Conservation (phyloP, 1,140 invertebrate genomes). For the Hesperophylax magnus region DNA sequence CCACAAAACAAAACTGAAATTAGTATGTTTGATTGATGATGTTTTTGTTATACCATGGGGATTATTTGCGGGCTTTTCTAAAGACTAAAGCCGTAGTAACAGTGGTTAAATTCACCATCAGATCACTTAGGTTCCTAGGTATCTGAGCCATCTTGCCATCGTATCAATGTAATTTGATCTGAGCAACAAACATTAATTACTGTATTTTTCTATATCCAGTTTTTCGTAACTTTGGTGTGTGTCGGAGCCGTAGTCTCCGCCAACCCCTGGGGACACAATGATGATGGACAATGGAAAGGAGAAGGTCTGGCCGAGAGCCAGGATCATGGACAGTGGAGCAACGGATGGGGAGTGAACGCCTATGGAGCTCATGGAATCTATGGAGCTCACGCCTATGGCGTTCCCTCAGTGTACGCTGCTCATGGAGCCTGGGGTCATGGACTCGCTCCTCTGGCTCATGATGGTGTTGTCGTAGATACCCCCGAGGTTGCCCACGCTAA, state of each 20-base stretch:
- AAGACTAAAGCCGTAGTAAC: too few relatives aligned
- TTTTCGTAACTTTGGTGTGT: constrained; percentile 51
- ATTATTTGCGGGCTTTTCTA: too few relatives aligned
- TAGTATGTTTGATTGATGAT: too few relatives aligned
- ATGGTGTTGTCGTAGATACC: constrained; percentile 65
- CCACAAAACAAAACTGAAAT: too few relatives aligned
- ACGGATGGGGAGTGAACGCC: neutral
- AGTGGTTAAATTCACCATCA: too few relatives aligned
- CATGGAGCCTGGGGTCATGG: neutral
- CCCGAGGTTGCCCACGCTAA: constrained; percentile 69
- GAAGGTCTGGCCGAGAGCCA: constrained; percentile 34
- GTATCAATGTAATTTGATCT: too few relatives aligned
- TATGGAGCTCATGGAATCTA: constrained; percentile 9
- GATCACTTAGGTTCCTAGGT: too few relatives aligned
- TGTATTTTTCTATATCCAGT: constrained; percentile 36
- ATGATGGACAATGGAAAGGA: constrained; percentile 61
- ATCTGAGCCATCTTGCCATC: too few relatives aligned
- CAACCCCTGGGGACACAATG: constrained; percentile 66
- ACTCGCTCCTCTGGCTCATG: constrained; percentile 13
- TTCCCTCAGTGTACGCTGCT: constrained; percentile 9
- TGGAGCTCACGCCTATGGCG: constrained; percentile 30
- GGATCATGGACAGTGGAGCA: constrained; percentile 9
- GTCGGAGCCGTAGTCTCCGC: constrained; percentile 47
- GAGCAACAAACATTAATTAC: neutral
- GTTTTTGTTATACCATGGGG: too few relatives aligned